Conservation (phyloP, 2,888 invertebrate species). For the Acanthopleura granulata region DNA sequence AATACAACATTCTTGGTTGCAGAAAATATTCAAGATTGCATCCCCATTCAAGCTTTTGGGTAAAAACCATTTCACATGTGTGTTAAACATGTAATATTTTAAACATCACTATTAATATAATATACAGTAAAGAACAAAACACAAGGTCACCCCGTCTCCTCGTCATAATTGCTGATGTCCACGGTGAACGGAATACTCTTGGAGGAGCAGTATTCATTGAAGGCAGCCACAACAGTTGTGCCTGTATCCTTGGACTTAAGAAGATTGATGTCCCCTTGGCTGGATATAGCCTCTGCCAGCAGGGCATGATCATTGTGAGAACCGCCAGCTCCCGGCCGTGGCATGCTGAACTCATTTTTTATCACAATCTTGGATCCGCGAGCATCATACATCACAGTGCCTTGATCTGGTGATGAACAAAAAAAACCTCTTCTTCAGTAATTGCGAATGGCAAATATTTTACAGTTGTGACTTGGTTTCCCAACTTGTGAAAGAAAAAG, state of each 20-base stretch:
- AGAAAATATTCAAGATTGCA: too few species aligned
- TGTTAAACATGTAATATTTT: too few species aligned
- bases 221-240: neutral
- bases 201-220: neutral
- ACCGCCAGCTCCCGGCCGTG: neutral
- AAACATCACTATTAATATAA: too few species aligned
- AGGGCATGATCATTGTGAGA: neutral
- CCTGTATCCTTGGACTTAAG: neutral
- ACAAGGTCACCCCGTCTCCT: neutral
- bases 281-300: neutral
- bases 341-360: neutral
- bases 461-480: too few species aligned
- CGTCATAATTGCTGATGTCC: neutral
- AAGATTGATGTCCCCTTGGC: neutral
- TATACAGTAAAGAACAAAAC: too few species aligned
- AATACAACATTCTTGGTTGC: too few species aligned
- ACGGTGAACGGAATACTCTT: neutral
- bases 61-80: too few species aligned
- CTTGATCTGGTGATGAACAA: slow-evolving; percentile 29
- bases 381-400: slow-evolving; percentile 39
- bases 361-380: slow-evolving; percentile 37
- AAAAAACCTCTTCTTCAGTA: neutral
- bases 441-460: too few species aligned
- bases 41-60: too few species aligned
- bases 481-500: too few species aligned